These are phyloP conservation scores for Candidula unifasciata DNA, from an alignment of 2,888 invertebrate genomes.

Conservation along the genomic window DNA sequence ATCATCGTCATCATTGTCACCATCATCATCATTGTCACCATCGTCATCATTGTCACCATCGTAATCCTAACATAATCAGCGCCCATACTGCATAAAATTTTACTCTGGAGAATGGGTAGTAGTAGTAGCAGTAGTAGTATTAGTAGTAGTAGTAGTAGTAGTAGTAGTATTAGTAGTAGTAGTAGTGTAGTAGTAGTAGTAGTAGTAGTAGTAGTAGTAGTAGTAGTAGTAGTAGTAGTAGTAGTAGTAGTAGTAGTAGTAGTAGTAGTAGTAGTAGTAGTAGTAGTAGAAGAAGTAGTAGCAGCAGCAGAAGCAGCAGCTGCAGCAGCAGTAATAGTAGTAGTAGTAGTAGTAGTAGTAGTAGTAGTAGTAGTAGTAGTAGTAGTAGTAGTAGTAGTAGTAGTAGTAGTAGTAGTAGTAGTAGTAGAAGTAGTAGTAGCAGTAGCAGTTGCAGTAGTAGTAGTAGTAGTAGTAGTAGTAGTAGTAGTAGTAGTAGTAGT, in stretches of 20 bases:
- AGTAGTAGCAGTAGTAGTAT: too few species aligned
- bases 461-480: slow-evolving; percentile 23
- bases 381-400: background rate
- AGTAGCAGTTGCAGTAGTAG: background rate
- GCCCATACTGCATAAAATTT: too few species aligned
- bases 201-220: slow-evolving; percentile 46
- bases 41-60: slow-evolving; percentile 43
- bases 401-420: background rate
- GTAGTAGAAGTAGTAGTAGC: background rate
- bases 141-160: too few species aligned
- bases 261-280: slow-evolving; percentile 9
- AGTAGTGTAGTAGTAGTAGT: slow-evolving; percentile 39
- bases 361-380: background rate
- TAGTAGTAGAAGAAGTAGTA: slow-evolving; percentile 6
- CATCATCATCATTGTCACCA: slow-evolving; percentile 14
- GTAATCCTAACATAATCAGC: too few species aligned
- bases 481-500: slow-evolving; percentile 35
- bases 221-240: slow-evolving; percentile 36
- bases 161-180: slow-evolving; percentile 11
- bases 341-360: background rate
- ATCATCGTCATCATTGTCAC: slow-evolving; percentile 13
- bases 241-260: background rate
- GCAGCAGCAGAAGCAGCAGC: background rate
- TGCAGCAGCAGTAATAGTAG: background rate
- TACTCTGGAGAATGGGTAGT: too few species aligned